These are phyloP conservation scores for Campopleginae sp. DNA, from an alignment of 2,888 invertebrate species.

Conservation along the genomic window DNA sequence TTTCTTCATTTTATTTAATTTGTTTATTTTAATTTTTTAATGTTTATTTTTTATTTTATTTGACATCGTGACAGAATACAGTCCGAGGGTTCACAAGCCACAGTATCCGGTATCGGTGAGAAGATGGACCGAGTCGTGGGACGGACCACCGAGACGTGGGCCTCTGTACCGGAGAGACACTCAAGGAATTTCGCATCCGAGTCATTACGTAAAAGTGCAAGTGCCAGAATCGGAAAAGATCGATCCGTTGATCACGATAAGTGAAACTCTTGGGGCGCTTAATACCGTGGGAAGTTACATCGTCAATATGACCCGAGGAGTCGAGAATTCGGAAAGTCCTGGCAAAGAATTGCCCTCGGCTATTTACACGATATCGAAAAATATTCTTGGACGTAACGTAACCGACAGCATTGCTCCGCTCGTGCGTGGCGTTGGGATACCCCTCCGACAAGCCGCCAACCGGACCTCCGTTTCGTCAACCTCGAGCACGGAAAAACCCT, in stretches of 20 bases:
- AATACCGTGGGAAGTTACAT: constrained; percentile 94
- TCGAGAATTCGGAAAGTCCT: constrained; percentile 79
- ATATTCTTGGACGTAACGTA: constrained; percentile 91
- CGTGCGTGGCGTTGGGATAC: constrained; percentile 85
- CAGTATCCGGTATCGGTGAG: constrained; percentile 68
- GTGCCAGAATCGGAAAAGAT: constrained; percentile 65
- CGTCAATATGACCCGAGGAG: constrained; percentile 90
- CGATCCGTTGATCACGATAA: constrained; percentile 85
- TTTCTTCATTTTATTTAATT: background rate
- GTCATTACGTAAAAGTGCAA: constrained; percentile 73
- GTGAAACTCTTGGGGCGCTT: constrained; percentile 90
- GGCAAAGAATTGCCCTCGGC: constrained; percentile 89
- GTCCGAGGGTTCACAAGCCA: constrained; percentile 69
- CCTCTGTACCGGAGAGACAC: constrained; percentile 76
- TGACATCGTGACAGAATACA: constrained; percentile 57
- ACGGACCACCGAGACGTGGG: constrained; percentile 72
- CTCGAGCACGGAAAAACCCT: constrained; percentile 76
- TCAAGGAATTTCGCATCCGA: constrained; percentile 74
- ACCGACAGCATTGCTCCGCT: constrained; percentile 93
- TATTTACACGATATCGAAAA: constrained; percentile 92
- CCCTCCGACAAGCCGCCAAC: constrained; percentile 76
- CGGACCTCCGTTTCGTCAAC: constrained; percentile 42
- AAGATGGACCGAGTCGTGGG: constrained; percentile 77
- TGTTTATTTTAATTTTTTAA: background rate
- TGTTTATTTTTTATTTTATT: background rate